Conservation (phyloP, 2,797 vertebrate genomes). For the Notolabrus celidotus region DNA sequence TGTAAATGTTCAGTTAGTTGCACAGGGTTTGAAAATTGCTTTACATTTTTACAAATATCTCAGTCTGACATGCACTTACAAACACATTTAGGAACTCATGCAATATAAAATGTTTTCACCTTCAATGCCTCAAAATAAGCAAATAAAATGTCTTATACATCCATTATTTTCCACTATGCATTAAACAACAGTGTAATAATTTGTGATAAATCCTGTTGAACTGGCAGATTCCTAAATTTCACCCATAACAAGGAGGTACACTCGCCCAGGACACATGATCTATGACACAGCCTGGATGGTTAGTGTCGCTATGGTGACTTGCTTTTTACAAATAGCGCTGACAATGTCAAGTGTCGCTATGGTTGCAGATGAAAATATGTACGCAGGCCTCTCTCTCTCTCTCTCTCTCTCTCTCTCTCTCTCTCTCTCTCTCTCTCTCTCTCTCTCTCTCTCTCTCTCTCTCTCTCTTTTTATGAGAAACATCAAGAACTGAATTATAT, state of each 20-base stretch:
- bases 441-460: conserved; percentile 1
- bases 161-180: background rate
- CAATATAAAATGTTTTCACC: background rate
- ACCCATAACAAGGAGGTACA: conserved; percentile 56
- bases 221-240: conserved; percentile 61
- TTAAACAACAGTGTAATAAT: conserved; percentile 1
- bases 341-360: conserved; percentile 84
- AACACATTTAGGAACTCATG: background rate
- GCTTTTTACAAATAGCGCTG: conserved; percentile 78
- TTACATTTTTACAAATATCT: no score
- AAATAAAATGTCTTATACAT: background rate
- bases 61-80: background rate
- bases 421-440: conserved; percentile 44
- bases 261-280: conserved; percentile 70
- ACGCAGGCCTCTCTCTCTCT: conserved; percentile 64
- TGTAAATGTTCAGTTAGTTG: background rate
- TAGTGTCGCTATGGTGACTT: conserved; percentile 80
- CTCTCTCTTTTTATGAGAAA: conserved; percentile 71
- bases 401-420: no score
- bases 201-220: conserved; percentile 48
- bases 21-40: no score
- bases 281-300: conserved; percentile 76
- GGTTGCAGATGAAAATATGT: conserved; percentile 84
- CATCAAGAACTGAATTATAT: conserved; percentile 83
- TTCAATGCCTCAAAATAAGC: conserved; percentile 2